These are phyloP conservation scores for Tragopan temminckii DNA, from an alignment of 2,797 vertebrate species.

Conservation along the genomic window DNA sequence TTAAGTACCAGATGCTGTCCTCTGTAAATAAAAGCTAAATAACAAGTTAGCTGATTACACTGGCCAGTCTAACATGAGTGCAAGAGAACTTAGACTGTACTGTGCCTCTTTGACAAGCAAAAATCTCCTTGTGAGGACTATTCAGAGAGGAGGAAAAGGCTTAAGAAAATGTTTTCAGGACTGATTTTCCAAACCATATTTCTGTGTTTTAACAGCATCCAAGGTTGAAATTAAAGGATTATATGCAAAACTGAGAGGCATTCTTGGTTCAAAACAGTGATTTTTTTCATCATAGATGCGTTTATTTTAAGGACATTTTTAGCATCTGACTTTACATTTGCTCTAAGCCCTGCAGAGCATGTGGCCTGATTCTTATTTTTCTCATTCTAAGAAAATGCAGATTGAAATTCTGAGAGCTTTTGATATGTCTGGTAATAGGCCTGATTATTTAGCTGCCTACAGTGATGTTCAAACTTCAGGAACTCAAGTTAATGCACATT, in stretches of 20 bases:
- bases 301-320: not conserved
- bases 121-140: not conserved
- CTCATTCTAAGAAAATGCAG: not conserved
- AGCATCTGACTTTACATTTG: not conserved
- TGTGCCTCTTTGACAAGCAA: not conserved
- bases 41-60: constrained; percentile 27
- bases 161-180: not conserved
- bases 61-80: not conserved
- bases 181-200: not conserved
- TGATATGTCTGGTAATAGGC: not conserved
- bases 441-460: not conserved
- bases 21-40: constrained; percentile 54
- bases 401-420: not conserved
- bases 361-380: not conserved
- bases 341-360: not conserved
- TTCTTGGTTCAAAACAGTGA: not conserved
- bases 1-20: constrained; percentile 69
- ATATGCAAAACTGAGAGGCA: not conserved
- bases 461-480: not conserved
- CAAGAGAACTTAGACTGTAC: not conserved
- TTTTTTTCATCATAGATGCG: not conserved
- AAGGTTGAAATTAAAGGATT: not conserved
- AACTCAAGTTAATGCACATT: not conserved
- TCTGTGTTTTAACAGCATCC: not conserved
- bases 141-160: not conserved